Evolutionary conservation across 2,113 vertebrate species (phyloP), one percentile per base, ranked within the genome.

Genomic region (Haemorhous mexicanus): DNA sequence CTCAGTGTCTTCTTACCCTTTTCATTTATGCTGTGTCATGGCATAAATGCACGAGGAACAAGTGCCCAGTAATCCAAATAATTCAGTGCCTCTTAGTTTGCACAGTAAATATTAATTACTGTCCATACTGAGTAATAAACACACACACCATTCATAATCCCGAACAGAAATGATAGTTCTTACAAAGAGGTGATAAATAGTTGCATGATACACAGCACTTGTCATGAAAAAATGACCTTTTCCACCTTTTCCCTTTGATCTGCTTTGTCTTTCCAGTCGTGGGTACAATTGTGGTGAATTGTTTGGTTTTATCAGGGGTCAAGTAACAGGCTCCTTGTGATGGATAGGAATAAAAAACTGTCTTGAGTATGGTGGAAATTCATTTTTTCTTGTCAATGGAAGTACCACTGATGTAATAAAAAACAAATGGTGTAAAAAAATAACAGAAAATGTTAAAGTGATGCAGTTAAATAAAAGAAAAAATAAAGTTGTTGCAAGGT

Each of bases 301-400:
- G 49, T 64, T 43, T 4, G 44, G 26, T 79, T 87, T 90, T 84
- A 50, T 56, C 43, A 83, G 81, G 83, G 93, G 80, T 90, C 82
- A 66, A 24, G 24, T 63, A 81, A 69, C 35, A 77, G 89, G 55
- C 81, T 90, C 88, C 81, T 85, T 80, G 74, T 66, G 70, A 23
- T 87, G 46, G 75, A 19, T 56, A 43, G 90, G 66, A 96, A 91
- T 92, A 90, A 96, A 96, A 96, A 89, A 44, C 78, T 84, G 75
- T 89, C 85, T 46, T 73, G 26, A 93, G 28, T 67, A 66, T 90
- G 90, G 93, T 97, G 82, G 87, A 95, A 96, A 95, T 94, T 90
- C 41, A 96, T 97, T 97, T 97, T 97, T 97, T 92, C 77, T 95
- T 95, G 76, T 76, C 39, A 87, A 52, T 10, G 39, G 67, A 90